These are phyloP conservation scores for Diphyllodes magnificus DNA, from an alignment of 2,113 vertebrate species.

Conservation along the genomic window DNA sequence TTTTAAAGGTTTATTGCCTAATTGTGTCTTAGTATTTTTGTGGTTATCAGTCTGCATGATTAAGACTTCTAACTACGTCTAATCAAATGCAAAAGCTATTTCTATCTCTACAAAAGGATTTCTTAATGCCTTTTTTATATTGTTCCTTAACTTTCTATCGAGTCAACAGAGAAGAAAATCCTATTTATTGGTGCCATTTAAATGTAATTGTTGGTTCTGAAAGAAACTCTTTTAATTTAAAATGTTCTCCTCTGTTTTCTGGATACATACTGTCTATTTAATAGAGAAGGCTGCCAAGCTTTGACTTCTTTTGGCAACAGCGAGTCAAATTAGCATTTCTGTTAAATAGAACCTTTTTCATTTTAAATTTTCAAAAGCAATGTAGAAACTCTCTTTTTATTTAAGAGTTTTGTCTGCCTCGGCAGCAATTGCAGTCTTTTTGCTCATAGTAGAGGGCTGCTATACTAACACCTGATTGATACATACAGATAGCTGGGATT, in stretches of 20 bases:
- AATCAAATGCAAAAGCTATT: background rate
- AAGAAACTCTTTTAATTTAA: conserved; percentile 23
- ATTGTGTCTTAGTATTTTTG: background rate
- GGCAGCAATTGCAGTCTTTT: background rate
- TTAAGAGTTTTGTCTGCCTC: background rate
- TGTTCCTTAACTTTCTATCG: background rate
- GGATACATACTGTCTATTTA: conserved; percentile 15
- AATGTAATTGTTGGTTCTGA: conserved; percentile 30
- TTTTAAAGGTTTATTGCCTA: background rate
- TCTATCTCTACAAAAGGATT: background rate
- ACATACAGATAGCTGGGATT: background rate
- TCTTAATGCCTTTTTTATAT: background rate
- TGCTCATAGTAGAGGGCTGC: background rate
- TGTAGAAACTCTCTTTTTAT: background rate
- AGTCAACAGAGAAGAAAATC: conserved; percentile 21
- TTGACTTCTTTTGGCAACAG: background rate
- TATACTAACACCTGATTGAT: background rate
- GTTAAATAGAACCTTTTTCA: background rate
- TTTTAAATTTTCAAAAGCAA: background rate
- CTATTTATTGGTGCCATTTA: conserved; percentile 1
- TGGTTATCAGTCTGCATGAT: background rate
- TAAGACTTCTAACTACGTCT: background rate
- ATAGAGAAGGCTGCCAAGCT: background rate
- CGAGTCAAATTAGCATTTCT: conserved; percentile 24
- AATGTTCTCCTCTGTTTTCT: conserved; percentile 26